These are phyloP conservation scores for Pelusios castaneus DNA, from an alignment of 2,113 vertebrate species.

Conservation along the genomic window DNA sequence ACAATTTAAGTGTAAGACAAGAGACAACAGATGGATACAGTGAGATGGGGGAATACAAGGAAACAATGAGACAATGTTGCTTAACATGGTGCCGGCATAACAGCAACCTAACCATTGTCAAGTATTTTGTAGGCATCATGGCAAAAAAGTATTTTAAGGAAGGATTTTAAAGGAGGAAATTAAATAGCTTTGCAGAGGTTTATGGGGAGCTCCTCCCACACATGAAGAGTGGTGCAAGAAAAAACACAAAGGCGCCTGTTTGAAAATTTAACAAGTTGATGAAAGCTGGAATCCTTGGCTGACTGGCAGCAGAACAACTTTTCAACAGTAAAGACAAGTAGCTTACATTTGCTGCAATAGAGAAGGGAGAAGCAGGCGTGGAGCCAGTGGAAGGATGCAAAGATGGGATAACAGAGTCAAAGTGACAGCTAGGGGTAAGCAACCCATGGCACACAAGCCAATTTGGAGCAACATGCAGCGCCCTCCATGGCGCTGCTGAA, in stretches of 20 bases:
- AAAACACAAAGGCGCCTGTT: not conserved
- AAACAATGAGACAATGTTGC: not conserved
- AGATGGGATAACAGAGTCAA: not conserved
- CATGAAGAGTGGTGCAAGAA: not conserved
- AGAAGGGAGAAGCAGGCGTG: not conserved
- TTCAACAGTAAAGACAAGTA: slow-evolving; percentile 34
- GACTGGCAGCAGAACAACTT: not conserved
- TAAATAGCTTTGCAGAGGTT: not conserved
- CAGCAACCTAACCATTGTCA: not conserved
- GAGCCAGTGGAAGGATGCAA: not conserved
- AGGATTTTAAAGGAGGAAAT: not conserved
- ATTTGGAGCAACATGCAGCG: too few relatives aligned
- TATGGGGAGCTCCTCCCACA: not conserved
- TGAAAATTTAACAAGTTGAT: not conserved
- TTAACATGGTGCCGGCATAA: not conserved
- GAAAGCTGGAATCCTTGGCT: not conserved
- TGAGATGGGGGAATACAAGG: not conserved
- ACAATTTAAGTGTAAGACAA: not conserved
- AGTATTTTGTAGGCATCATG: not conserved
- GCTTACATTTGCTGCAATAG: not conserved
- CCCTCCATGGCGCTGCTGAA: too few relatives aligned
- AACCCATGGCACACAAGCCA: too few relatives aligned
- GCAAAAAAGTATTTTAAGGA: not conserved
- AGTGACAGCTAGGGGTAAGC: not conserved
- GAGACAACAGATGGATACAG: not conserved